phyloP scores from a whole-genome alignment of 2,113 vertebrate species.

The Bettongia penicillata region DNA sequence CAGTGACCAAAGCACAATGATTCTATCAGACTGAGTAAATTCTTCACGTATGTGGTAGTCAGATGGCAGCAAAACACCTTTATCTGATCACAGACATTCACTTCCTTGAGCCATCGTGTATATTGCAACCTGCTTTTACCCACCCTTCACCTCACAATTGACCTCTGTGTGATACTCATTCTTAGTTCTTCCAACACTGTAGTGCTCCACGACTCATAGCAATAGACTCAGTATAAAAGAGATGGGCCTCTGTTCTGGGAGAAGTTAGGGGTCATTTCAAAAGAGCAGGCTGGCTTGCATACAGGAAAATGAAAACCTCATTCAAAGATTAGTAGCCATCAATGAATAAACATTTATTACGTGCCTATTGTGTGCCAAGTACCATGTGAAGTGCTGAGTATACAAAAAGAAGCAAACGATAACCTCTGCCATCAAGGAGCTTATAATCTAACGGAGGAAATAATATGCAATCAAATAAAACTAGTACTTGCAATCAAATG shows the following conservation, averaged over 20 bases:
- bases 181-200: neutral
- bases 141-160: neutral
- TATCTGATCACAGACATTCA: neutral
- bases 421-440: neutral
- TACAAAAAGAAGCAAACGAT: neutral
- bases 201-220: neutral
- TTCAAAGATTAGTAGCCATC: neutral
- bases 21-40: neutral
- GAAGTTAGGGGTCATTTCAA: neutral
- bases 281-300: neutral
- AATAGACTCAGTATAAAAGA: neutral
- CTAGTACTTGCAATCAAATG: neutral
- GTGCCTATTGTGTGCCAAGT: neutral
- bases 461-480: neutral
- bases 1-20: neutral
- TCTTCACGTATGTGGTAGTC: neutral
- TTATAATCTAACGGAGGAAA: neutral
- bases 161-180: neutral
- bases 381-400: neutral
- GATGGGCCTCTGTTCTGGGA: neutral
- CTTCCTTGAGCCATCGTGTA: neutral
- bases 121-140: neutral
- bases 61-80: neutral
- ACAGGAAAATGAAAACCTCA: neutral
- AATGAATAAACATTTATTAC: neutral